Percentiles rank a stretch among this genome's conserved stretches.
Evolutionary conservation across 2,113 vertebrate species (phyloP).

Genomic region (Laticauda colubrina): DNA sequence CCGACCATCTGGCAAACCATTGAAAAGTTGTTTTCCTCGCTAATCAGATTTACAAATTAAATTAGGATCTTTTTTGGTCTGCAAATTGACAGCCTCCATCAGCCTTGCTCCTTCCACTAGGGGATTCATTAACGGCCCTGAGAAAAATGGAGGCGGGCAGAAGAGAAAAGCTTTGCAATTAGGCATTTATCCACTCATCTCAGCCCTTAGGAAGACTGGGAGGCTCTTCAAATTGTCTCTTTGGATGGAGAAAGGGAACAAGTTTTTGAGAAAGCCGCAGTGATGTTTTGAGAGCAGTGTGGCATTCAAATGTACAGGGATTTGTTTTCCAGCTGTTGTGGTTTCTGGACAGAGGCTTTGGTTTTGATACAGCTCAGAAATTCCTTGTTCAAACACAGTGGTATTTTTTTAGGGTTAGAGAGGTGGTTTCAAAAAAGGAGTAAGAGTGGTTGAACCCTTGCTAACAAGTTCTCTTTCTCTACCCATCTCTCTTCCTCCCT

Average conservation of each 20-base stretch:
- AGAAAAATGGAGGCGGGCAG: not conserved
- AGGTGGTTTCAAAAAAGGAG: not conserved
- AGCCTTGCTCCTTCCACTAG: not conserved
- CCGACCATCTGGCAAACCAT: constrained; percentile 26
- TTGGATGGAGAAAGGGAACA: not conserved
- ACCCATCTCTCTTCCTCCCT: too few species aligned
- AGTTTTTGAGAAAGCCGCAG: not conserved
- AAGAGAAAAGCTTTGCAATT: not conserved
- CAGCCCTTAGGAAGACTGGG: not conserved
- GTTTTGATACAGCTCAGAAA: not conserved
- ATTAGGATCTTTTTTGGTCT: constrained; percentile 11
- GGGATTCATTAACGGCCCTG: not conserved
- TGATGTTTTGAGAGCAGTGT: not conserved
- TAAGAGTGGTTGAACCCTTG: not conserved
- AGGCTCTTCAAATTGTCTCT: not conserved
- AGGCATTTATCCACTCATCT: not conserved
- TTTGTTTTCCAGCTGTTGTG: not conserved
- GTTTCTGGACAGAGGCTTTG: not conserved
- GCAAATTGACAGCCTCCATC: not conserved
- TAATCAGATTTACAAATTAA: constrained; percentile 50
- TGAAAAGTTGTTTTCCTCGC: constrained; percentile 53
- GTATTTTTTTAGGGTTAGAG: not conserved
- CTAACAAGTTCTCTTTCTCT: not conserved
- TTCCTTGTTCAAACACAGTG: too few species aligned
- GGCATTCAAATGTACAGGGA: not conserved